Conservation (phyloP, 2,113 vertebrate genomes). For the Sigmodon hispidus region DNA sequence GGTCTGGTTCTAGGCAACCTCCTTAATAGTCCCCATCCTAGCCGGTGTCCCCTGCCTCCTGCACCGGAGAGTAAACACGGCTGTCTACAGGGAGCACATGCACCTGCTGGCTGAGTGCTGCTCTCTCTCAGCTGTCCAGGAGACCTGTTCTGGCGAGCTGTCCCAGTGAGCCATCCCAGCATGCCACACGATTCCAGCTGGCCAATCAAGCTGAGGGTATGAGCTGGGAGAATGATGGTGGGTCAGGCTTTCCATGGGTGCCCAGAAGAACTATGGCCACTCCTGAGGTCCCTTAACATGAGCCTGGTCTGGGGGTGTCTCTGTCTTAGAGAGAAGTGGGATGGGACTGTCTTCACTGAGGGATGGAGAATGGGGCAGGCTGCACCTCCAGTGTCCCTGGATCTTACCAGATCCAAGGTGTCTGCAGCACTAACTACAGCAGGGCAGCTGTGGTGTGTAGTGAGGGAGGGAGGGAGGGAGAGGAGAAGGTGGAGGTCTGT, state of each 20-base stretch:
- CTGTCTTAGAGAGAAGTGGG: slow-evolving; percentile 27
- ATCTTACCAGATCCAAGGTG: not conserved
- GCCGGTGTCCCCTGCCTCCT: not conserved
- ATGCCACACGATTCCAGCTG: not conserved
- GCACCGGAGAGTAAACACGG: rapidly evolving
- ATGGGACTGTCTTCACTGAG: not conserved
- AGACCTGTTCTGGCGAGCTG: not conserved
- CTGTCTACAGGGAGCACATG: not conserved
- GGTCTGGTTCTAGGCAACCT: not conserved
- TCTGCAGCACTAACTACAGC: not conserved
- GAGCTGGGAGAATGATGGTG: not conserved
- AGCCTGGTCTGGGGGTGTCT: not conserved
- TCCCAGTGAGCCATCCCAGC: not conserved
- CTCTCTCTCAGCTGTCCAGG: not conserved
- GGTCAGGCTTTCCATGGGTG: not conserved
- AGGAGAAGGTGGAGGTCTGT: not conserved
- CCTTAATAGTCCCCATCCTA: not conserved
- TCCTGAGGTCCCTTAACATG: not conserved
- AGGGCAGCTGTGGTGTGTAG: not conserved
- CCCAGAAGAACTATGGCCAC: not conserved
- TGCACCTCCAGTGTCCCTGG: not conserved
- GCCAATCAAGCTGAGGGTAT: no score
- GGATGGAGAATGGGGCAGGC: not conserved
- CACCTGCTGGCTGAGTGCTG: no score
- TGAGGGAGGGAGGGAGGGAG: not conserved